phyloP scores from a whole-genome alignment of 1,140 invertebrate species.

The Drosophila oshimai region DNA sequence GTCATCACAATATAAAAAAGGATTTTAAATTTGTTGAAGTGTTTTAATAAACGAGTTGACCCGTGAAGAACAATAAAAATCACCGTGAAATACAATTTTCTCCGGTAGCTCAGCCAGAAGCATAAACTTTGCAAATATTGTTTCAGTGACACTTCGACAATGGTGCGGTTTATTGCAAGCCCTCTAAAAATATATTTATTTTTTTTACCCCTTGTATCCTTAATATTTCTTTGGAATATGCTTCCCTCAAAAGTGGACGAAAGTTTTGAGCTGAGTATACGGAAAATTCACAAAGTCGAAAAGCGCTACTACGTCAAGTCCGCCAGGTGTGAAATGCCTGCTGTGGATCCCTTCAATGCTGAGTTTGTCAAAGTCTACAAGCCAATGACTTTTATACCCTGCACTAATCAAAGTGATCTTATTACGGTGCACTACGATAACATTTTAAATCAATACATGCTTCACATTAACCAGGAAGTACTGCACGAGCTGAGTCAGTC shows the following conservation, averaged over 20 bases:
- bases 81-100: not conserved
- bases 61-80: not conserved
- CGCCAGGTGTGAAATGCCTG: slow-evolving; percentile 36
- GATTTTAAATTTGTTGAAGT: no score
- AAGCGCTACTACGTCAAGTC: slow-evolving; percentile 33
- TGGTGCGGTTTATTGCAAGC: not conserved
- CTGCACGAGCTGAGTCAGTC: slow-evolving; percentile 6
- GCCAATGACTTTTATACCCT: slow-evolving; percentile 32
- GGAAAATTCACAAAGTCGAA: not conserved
- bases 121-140: not conserved
- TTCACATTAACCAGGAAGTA: slow-evolving; percentile 30
- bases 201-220: not conserved
- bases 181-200: not conserved
- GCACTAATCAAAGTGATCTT: slow-evolving; percentile 47
- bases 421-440: slow-evolving; percentile 21
- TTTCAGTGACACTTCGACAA: not conserved
- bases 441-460: slow-evolving; percentile 21
- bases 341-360: slow-evolving; percentile 34
- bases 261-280: no score
- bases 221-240: not conserved
- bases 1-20: no score
- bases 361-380: slow-evolving; percentile 31
- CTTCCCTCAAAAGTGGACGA: not conserved
- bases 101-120: not conserved
- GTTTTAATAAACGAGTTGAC: no score